These are phyloP conservation scores for Diadophis punctatus DNA, from an alignment of 2,113 vertebrate genomes.

Conservation along the genomic window DNA sequence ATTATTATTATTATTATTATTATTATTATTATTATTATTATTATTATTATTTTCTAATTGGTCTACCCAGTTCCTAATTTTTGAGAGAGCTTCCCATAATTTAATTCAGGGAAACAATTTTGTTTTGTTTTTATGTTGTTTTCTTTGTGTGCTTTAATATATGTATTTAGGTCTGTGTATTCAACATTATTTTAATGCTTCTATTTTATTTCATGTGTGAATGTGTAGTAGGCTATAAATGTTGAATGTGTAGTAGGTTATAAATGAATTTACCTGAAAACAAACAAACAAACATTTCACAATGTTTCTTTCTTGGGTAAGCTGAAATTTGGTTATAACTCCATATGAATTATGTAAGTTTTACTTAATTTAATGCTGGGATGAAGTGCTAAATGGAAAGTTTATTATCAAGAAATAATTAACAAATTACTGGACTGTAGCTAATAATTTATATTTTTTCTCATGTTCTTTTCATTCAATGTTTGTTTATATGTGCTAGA, in stretches of 20 bases:
- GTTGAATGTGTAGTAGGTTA: not conserved
- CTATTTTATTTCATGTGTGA: not conserved
- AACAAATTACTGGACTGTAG: constrained; percentile 11
- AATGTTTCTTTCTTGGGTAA: not conserved
- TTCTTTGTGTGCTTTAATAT: not conserved
- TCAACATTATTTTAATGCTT: not conserved
- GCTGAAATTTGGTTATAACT: not conserved
- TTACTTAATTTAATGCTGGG: not conserved
- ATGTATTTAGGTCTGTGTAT: not conserved
- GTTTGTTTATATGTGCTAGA: constrained; percentile 30
- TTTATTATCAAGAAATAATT: not conserved
- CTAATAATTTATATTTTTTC: constrained; percentile 21
- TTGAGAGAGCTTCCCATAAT: not conserved
- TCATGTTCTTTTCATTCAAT: not conserved
- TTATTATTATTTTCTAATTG: not conserved
- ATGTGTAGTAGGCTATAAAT: not conserved
- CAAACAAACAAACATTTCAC: not conserved
- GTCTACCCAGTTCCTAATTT: not conserved
- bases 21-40: too few species aligned
- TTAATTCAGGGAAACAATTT: not conserved
- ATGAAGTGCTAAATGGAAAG: not conserved
- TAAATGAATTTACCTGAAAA: not conserved
- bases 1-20: too few species aligned
- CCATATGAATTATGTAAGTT: not conserved
- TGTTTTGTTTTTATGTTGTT: not conserved